Percentiles rank a stretch among this genome's conserved stretches.
phyloP scores from a whole-genome alignment of 2,888 invertebrate species.

The Idaea aversata region DNA sequence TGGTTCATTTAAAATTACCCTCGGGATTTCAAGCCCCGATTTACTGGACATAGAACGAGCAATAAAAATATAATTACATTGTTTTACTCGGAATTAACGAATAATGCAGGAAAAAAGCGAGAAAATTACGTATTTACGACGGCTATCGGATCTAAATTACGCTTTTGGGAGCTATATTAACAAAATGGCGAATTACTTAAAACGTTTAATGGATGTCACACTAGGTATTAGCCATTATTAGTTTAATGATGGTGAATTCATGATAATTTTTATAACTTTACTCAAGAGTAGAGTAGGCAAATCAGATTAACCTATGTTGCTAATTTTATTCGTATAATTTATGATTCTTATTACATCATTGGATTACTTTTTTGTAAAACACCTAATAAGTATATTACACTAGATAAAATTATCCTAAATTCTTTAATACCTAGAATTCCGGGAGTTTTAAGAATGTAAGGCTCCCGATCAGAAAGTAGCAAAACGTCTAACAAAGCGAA shows the following conservation, averaged over 20 bases:
- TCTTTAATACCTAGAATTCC: too few relatives aligned
- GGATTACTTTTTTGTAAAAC: too few relatives aligned
- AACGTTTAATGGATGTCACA: slow-evolving; percentile 38
- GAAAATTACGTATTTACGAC: slow-evolving; percentile 53
- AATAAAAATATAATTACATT: slow-evolving; percentile 77
- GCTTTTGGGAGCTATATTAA: slow-evolving; percentile 49
- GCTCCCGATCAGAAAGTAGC: too few relatives aligned
- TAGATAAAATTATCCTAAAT: too few relatives aligned
- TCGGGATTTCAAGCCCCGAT: slow-evolving; percentile 65
- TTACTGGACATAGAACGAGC: slow-evolving; percentile 73
- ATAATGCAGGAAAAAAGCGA: slow-evolving; percentile 51
- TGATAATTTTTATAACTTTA: neutral
- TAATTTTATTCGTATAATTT: neutral
- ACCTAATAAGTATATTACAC: too few relatives aligned
- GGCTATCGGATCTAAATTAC: slow-evolving; percentile 49
- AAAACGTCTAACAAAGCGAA: too few relatives aligned
- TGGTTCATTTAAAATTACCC: slow-evolving; percentile 66
- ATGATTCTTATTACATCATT: neutral
- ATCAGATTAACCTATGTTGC: neutral
- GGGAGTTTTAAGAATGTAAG: too few relatives aligned
- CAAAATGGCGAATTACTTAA: slow-evolving; percentile 47
- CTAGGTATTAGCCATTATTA: neutral
- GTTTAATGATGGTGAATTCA: neutral
- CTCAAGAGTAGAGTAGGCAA: neutral
- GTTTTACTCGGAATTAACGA: slow-evolving; percentile 63